Evolutionary conservation across 1,140 invertebrate species (phyloP), one percentile per base, ranked within the genome.

Genomic region (Cydia splendana): DNA sequence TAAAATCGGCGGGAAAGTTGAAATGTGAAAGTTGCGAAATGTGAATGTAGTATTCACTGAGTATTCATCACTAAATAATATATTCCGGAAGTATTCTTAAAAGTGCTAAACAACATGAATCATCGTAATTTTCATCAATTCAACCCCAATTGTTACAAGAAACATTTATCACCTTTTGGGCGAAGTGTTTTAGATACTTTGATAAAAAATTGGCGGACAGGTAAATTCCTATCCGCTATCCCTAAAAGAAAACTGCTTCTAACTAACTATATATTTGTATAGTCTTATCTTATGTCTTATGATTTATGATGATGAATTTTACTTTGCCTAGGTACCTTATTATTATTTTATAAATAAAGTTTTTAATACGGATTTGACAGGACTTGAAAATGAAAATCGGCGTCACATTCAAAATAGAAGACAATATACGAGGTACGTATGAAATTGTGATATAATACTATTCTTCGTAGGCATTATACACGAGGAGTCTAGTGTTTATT

Each of bases 121-220:
- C 13, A 69, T 15, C 15, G 38, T 15, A 51, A 74, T 57, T 69
- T 62, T 57, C 30, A 2, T 15, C 62, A 74, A 28, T 65, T 75
- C n/a, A 77, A 79, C 73, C 28, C 28, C 20, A 42, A 76, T 42
- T 15, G 77, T 67, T 88, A 82, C 80, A 81, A 88, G 77, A 77
- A 80, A 65, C 80, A 79, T 20, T 83, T 91, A 18, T 87, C 88
- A 20, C 75, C 76, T 0, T 87, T 89, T 83, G 89, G 88, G n/a
- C 80, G 80, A 75, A 86, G 83, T 80, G 85, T 91, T 71, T 78
- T 90, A n/a, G 18, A 69, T 10, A 77, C 71, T 57, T 81, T 90
- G 42, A 53, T 83, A 5, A 75, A 82, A 38, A 79, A 82, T 76
- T 76, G 76, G 67, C 51, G 48, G 20, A 74, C 76, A 78, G 83